phyloP scores from a whole-genome alignment of 2,113 vertebrate species.

The Ptychochromis oligacanthus region DNA sequence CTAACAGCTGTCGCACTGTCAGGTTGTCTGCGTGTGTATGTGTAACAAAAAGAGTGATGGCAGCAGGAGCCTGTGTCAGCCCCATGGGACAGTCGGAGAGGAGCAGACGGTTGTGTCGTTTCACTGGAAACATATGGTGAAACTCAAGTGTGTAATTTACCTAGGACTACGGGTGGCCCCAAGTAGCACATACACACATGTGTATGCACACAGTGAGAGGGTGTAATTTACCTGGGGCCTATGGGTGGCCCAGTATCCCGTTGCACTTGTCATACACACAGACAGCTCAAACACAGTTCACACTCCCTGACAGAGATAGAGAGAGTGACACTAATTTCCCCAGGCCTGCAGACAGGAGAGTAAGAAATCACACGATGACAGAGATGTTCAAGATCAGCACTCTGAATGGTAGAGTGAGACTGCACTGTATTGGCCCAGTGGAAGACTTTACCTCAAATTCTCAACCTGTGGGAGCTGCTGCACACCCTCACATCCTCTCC shows the following conservation, averaged over 20 bases:
- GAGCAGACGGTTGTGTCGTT: conserved; percentile 73
- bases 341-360: conserved; percentile 34
- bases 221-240: conserved; percentile 77
- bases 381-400: conserved; percentile 38
- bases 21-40: conserved; percentile 14
- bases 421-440: conserved; percentile 5
- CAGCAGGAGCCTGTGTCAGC: conserved; percentile 61
- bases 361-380: conserved; percentile 61
- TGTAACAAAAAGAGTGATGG: conserved; percentile 64
- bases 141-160: conserved; percentile 78
- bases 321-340: conserved; percentile 65
- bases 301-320: conserved; percentile 30
- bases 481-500: conserved; percentile 66
- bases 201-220: conserved; percentile 55
- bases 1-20: conserved; percentile 70
- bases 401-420: not conserved
- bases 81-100: conserved; percentile 61
- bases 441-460: conserved; percentile 36
- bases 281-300: conserved; percentile 67
- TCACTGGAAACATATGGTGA: conserved; percentile 74
- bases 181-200: conserved; percentile 11
- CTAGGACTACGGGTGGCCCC: conserved; percentile 73
- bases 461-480: conserved; percentile 65
- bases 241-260: conserved; percentile 75
- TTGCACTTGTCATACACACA: conserved; percentile 69